A percentile compares a stretch with the other conserved stretches of the same genome.
Conservation (phyloP, 1,140 invertebrate genomes). For the Theocolax elegans region DNA sequence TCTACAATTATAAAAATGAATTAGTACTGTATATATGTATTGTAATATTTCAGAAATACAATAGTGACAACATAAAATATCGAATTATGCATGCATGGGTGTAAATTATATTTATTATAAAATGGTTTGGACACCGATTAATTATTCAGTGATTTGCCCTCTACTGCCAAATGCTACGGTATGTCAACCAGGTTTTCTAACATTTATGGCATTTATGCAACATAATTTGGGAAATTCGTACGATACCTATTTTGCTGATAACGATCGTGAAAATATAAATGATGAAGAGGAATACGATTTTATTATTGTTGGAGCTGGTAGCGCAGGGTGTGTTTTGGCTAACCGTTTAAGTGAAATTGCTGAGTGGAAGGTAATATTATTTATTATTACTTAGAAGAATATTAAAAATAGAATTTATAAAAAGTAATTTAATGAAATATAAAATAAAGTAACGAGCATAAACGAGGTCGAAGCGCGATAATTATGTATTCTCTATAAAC, state of each 20-base stretch:
- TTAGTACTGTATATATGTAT: too few species aligned
- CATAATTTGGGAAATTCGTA: background rate
- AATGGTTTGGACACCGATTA: background rate
- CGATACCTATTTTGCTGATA: background rate
- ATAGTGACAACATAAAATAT: too few species aligned
- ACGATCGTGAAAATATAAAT: background rate
- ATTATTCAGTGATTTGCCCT: background rate
- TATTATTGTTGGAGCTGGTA: slow-evolving; percentile 20
- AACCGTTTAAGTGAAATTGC: slow-evolving; percentile 24
- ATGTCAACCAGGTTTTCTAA: background rate
- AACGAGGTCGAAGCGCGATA: too few species aligned
- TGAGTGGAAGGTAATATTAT: slow-evolving; percentile 29
- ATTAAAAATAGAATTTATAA: too few species aligned
- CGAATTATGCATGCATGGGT: too few species aligned
- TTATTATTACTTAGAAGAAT: too few species aligned
- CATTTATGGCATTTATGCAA: background rate
- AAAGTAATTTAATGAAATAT: too few species aligned
- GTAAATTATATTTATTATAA: too few species aligned
- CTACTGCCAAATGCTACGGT: background rate
- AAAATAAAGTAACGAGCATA: too few species aligned
- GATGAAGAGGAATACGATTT: slow-evolving; percentile 16
- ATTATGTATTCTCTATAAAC: too few species aligned
- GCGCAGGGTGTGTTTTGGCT: slow-evolving; percentile 22
- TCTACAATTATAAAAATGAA: too few species aligned
- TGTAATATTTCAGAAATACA: too few species aligned